Evolutionary conservation across 2,797 vertebrate genomes (phyloP), one percentile per base, ranked within the genome.

Genomic region (Carcharodon carcharias): DNA sequence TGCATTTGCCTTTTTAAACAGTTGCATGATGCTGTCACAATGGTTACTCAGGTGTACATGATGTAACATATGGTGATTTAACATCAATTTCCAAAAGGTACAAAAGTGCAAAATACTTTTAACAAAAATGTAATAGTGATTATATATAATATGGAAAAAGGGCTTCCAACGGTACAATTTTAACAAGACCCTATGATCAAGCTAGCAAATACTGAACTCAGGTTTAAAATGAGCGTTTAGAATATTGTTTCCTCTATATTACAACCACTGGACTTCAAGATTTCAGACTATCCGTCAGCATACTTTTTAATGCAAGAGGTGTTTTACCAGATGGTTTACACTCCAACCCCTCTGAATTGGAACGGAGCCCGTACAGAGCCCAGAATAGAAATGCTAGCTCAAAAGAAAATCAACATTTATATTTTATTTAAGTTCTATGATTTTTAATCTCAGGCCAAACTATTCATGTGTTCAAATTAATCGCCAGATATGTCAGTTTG

Each of bases 1-100:
- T 56, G 28, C 45, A 71, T 73, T 73, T 56, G 94, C 50, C 94
- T 95, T 95, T 95, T 95, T 58, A 73, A 93, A 95, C 69, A n/a
- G 31, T 77, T 56, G 28, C 50, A 21, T 58, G 94, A 77, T 7
- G 69, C 45, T 95, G 94, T 95, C 94, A 95, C 31, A 95, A 95
- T 95, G 28, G 94, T 95, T 95, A 95, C 56, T 95, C 45, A 35
- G 56, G 31, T 35, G 50, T n/a, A 35, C 7, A 31, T 95, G 94
- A 95, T 95, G 94, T 77, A 77, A 50, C 54, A 77, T 67, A 65
- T 93, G 91, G 65, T 93, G 93, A 95, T 54, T 73, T 73, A 50
- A 67, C 26, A 95, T 71, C 63, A 95, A 95, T 95, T 71, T 71
- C 45, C n/a, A 71, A 56, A 94, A 23, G 45, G 26, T 73, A 95